Percentiles rank a stretch among this genome's conserved stretches.
These are phyloP conservation scores for Dicaeum eximium DNA, from an alignment of 2,113 vertebrate genomes.

Conservation along the genomic window DNA sequence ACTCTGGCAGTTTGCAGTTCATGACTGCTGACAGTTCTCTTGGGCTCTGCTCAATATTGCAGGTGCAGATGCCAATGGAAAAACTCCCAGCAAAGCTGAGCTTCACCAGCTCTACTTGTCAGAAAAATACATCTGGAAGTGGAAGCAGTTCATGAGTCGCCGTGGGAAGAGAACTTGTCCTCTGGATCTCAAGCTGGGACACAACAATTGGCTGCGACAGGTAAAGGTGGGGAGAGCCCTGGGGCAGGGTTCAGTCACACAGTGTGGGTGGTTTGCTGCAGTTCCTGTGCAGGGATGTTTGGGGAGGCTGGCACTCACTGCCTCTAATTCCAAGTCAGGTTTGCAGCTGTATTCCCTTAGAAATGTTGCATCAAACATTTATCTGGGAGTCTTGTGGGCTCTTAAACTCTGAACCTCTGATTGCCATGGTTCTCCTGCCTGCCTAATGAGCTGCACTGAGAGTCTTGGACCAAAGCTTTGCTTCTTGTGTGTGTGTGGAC, in stretches of 20 bases:
- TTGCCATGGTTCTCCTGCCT: accelerated
- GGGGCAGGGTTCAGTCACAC: not conserved
- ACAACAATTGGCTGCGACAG: slow-evolving; percentile 98
- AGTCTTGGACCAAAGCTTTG: not conserved
- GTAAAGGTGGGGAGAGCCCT: slow-evolving; percentile 52
- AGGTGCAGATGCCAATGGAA: slow-evolving; percentile 81
- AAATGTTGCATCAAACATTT: not conserved
- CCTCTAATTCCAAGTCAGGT: not conserved
- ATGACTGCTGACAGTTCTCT: not conserved
- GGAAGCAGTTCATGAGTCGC: slow-evolving; percentile 92
- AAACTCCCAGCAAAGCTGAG: slow-evolving; percentile 86
- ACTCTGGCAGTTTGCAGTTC: not conserved
- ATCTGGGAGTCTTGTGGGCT: not conserved
- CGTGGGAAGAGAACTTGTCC: slow-evolving; percentile 84
- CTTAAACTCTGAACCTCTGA: not conserved
- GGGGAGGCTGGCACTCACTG: not conserved
- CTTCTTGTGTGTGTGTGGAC: not conserved
- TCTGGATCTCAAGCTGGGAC: slow-evolving; percentile 90
- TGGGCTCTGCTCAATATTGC: not conserved
- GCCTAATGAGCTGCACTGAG: not conserved
- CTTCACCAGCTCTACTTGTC: slow-evolving; percentile 88
- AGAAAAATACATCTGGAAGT: slow-evolving; percentile 96
- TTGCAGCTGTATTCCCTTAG: not conserved
- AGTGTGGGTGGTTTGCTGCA: not conserved
- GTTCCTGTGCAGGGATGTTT: not conserved